Base-by-base conservation (phyloP, 2,888 invertebrate species). In the Iselma pallidipennis region DNA sequence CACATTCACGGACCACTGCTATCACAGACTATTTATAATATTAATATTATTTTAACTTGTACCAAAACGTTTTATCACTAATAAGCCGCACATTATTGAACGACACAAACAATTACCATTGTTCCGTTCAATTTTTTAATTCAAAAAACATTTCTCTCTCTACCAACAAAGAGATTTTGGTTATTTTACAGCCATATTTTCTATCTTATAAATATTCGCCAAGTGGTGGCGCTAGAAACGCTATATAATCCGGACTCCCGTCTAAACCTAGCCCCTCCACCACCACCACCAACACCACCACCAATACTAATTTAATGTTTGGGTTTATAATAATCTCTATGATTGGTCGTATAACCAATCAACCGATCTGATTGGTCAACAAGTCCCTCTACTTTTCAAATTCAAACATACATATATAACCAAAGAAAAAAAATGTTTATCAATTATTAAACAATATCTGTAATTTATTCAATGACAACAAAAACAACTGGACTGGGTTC, bases 161-260 rank as follows among this genome's bases (percentile, higher is more conserved):
- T n/a, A n/a, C n/a, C 74, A 81, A 82, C 81, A 81, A 82, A 81
- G 82, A 77, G 76, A 77, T 77, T 79, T 75, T 78, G 80, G 78
- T 80, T 80, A 79, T 78, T 80, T 79, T 79, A 79, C 80, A 80
- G 80, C 81, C 80, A 81, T 81, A 79, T 79, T 79, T 80, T 71
- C 71, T 70, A 62, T 61, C 61, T 45, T 49, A 28, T 53, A 54
- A 49, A 52, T 31, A 49, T 48, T 48, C 57, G 53, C 56, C 63
- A 37, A 59, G 25, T 54, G 59, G 59, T 53, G 63, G 63, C 63
- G 63, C 63, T 42, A 37, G 56, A 28, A n/a, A 12, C 48, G 1
- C 19, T 29, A 12, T 4, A 9, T 28, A 19, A 50, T 50, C 28
- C 29, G 14, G 52, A 29, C 19, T 52, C 14, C n/a, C n/a, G n/a